These are phyloP conservation scores for Trachythela sp. DNA, from an alignment of 64 coral and sea anemone species.

Conservation along the genomic window DNA sequence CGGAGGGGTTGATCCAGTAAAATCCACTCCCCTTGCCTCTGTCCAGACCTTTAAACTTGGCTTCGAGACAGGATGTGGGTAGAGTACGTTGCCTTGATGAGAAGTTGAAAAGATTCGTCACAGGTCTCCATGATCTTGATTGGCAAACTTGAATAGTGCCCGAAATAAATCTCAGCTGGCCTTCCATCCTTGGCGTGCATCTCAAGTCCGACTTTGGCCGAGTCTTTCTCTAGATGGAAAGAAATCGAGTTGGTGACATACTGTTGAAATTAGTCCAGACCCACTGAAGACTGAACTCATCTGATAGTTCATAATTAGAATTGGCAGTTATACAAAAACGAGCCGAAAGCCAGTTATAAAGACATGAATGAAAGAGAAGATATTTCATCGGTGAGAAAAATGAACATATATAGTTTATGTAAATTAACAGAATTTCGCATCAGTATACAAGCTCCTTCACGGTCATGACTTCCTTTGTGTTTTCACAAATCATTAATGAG, in stretches of 20 bases:
- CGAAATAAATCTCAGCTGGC: not conserved
- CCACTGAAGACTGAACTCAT: too few relatives aligned
- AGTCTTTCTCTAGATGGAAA: not conserved
- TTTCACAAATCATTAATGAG: too few relatives aligned
- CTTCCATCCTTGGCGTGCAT: not conserved
- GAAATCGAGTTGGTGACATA: not conserved
- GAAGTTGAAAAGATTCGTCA: not conserved
- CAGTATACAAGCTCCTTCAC: too few relatives aligned
- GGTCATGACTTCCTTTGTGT: too few relatives aligned
- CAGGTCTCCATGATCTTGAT: not conserved
- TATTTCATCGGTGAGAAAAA: too few relatives aligned
- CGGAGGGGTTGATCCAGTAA: constrained; percentile 92
- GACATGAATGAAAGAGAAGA: too few relatives aligned
- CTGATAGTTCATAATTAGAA: too few relatives aligned
- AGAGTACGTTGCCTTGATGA: not conserved
- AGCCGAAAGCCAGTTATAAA: too few relatives aligned
- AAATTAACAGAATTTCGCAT: too few relatives aligned
- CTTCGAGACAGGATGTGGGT: constrained; percentile 65
- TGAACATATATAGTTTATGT: too few relatives aligned
- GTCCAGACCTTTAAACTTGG: constrained; percentile 61
- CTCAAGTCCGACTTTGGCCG: not conserved
- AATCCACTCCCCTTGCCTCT: constrained; percentile 76
- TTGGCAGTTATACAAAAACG: too few relatives aligned
- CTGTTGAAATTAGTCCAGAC: not conserved
- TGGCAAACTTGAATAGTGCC: not conserved